Evolutionary conservation across 2,888 invertebrate genomes (phyloP).

Genomic region (Callyntrura sp.): DNA sequence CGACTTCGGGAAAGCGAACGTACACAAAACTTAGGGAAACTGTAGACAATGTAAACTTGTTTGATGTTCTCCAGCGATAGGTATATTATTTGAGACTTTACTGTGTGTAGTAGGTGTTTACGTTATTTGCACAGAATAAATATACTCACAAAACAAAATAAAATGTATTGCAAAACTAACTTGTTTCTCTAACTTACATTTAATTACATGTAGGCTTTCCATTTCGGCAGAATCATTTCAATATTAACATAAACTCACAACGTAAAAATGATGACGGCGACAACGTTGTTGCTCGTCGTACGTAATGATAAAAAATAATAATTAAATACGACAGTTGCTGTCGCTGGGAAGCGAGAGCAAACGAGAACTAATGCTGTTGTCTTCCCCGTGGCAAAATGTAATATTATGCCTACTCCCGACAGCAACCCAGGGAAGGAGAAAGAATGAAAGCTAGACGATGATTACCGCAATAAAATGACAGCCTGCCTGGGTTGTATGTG

Average conservation of each 20-base stretch:
- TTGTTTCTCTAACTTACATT: too few relatives aligned
- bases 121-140: too few relatives aligned
- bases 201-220: background rate
- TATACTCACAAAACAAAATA: background rate
- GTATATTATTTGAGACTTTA: too few relatives aligned
- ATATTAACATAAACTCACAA: background rate
- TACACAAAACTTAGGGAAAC: too few relatives aligned
- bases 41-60: too few relatives aligned
- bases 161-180: background rate
- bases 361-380: background rate
- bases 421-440: background rate
- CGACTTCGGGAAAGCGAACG: too few relatives aligned
- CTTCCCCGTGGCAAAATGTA: slow-evolving; percentile 23
- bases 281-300: background rate
- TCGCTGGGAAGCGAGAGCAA: background rate
- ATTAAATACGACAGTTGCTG: background rate
- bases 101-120: too few relatives aligned
- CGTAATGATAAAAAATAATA: background rate
- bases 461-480: slow-evolving; percentile 40
- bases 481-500: slow-evolving; percentile 32
- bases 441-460: slow-evolving; percentile 19
- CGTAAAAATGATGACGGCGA: background rate
- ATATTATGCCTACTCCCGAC: background rate
- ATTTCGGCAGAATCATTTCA: background rate
- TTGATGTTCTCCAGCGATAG: too few relatives aligned